A percentile compares a stretch with the other conserved stretches of the same genome.
Evolutionary conservation across 2,888 invertebrate genomes (phyloP).

Genomic region (Campaea margaritaria): DNA sequence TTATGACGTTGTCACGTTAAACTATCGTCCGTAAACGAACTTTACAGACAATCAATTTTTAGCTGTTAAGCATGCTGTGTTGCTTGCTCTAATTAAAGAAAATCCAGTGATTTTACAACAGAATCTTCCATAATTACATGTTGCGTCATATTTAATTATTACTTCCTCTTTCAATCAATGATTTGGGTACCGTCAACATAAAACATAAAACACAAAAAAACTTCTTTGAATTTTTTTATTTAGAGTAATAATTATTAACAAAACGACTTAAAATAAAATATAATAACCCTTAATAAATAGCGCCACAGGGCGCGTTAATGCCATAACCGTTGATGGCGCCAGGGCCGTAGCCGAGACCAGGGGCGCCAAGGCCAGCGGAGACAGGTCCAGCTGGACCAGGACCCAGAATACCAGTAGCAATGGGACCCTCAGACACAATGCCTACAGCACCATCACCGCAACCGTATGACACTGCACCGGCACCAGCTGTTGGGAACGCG

Average conservation of each 20-base stretch:
- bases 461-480: conserved; percentile 49
- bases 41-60: too few species aligned
- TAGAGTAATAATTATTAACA: background rate
- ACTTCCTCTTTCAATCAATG: too few species aligned
- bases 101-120: too few species aligned
- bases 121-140: too few species aligned
- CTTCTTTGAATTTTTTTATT: too few species aligned
- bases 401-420: conserved; percentile 31
- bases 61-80: too few species aligned
- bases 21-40: too few species aligned
- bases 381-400: conserved; percentile 22
- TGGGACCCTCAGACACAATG: conserved; percentile 33
- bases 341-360: conserved; percentile 4
- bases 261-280: conserved; percentile 1
- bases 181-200: too few species aligned
- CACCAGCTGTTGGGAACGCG: conserved; percentile 47
- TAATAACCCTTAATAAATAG: conserved; percentile 2
- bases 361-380: background rate
- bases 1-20: too few species aligned
- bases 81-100: too few species aligned
- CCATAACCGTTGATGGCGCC: conserved; percentile 2
- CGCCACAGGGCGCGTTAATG: conserved; percentile 2
- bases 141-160: too few species aligned
- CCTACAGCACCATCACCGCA: conserved; percentile 47
- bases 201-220: too few species aligned